Conservation (phyloP, 2,797 vertebrate species). For the Gadopsis marmoratus region DNA sequence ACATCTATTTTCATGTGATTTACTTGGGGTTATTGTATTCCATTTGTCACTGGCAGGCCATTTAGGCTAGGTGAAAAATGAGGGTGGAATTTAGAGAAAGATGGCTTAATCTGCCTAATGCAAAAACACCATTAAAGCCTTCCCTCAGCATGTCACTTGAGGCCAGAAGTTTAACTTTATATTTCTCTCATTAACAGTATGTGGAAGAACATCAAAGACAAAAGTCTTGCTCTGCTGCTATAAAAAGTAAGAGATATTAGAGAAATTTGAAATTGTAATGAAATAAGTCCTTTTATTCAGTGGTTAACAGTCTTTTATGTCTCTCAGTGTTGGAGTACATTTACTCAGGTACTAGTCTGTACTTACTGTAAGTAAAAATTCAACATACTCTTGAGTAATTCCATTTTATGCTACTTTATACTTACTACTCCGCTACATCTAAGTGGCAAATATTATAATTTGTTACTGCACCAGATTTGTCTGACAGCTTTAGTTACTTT, state of each 20-base stretch:
- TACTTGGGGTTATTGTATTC: conserved; percentile 47
- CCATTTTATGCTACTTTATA: too few species aligned
- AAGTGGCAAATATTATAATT: too few species aligned
- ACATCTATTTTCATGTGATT: conserved; percentile 62
- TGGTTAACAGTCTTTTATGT: background rate
- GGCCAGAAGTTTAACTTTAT: conserved; percentile 62
- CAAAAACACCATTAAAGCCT: conserved; percentile 72
- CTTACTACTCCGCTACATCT: too few species aligned
- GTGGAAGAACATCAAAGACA: conserved; percentile 59
- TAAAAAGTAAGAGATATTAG: conserved; percentile 10
- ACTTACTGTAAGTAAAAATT: too few species aligned
- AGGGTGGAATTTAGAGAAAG: conserved; percentile 47
- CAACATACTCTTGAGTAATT: too few species aligned
- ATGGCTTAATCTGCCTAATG: conserved; percentile 77
- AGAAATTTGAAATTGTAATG: background rate
- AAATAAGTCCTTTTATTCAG: conserved; percentile 3
- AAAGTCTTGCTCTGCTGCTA: conserved; percentile 14
- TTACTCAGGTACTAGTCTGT: too few species aligned
- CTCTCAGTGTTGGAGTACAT: too few species aligned
- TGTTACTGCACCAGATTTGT: too few species aligned
- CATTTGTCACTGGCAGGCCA: conserved; percentile 49
- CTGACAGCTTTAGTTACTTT: too few species aligned
- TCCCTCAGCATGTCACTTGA: conserved; percentile 56
- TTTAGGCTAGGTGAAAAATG: conserved; percentile 58
- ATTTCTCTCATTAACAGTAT: conserved; percentile 68